Conservation (phyloP, 2,888 invertebrate species). For the Scrobipalpa atriplicella region DNA sequence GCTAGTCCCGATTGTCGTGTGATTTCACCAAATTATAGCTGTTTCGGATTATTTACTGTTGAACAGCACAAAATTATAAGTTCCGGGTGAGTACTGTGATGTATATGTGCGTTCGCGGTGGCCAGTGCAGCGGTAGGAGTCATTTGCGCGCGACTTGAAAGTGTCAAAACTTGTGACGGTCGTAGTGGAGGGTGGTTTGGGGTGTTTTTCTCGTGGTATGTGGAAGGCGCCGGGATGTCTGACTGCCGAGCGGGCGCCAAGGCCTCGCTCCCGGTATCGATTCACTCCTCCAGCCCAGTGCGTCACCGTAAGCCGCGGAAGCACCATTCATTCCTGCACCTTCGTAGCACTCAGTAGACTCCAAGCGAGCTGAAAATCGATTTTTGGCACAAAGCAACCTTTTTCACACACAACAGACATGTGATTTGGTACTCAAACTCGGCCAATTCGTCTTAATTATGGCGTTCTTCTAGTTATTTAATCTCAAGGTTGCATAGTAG, state of each 20-base stretch:
- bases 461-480: conserved; percentile 3
- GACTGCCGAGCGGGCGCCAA: conserved; percentile 62
- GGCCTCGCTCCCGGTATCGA: conserved; percentile 62
- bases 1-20: conserved; percentile 83
- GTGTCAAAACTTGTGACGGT: conserved; percentile 72
- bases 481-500: conserved; percentile 16
- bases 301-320: conserved; percentile 47
- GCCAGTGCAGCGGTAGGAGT: conserved; percentile 39
- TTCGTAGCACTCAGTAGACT: conserved; percentile 45
- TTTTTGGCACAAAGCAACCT: conserved; percentile 55
- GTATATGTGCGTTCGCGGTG: conserved; percentile 41
- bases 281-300: conserved; percentile 53
- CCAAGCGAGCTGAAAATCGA: conserved; percentile 57
- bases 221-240: conserved; percentile 75
- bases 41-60: conserved; percentile 71
- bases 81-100: conserved; percentile 70
- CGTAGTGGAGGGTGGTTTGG: conserved; percentile 65
- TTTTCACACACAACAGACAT: conserved; percentile 45
- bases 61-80: conserved; percentile 77
- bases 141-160: conserved; percentile 72
- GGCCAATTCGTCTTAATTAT: conserved; percentile 27
- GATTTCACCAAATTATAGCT: conserved; percentile 81
- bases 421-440: conserved; percentile 36
- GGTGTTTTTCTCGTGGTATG: conserved; percentile 61
- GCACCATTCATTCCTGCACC: conserved; percentile 50